Conservation (phyloP, 2,888 invertebrate species). For the Diarsia brunnea region DNA sequence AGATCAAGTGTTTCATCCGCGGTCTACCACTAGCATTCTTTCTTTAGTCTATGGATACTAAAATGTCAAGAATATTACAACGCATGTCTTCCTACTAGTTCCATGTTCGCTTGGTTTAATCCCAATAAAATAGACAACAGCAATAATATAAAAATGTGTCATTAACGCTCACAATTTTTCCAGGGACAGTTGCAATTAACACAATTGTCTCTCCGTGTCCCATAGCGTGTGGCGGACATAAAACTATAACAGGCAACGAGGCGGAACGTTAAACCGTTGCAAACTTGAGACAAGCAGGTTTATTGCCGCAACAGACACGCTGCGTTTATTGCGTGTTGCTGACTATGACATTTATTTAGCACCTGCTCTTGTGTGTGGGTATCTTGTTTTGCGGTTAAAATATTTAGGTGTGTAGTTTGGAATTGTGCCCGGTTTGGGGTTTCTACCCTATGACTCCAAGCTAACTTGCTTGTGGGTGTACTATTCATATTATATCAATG, state of each 20-base stretch:
- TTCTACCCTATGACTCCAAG: neutral
- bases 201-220: slow-evolving; percentile 61
- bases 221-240: slow-evolving; percentile 65
- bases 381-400: neutral
- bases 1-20: neutral
- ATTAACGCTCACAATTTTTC: slow-evolving; percentile 40
- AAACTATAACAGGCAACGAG: slow-evolving; percentile 70
- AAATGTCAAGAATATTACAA: neutral
- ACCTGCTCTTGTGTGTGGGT: slow-evolving; percentile 61
- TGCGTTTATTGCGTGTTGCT: slow-evolving; percentile 67
- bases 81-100: neutral
- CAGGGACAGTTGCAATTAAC: slow-evolving; percentile 59
- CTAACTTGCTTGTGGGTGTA: neutral
- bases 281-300: slow-evolving; percentile 71
- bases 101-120: neutral
- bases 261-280: slow-evolving; percentile 69
- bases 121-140: slow-evolving; percentile 22
- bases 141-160: slow-evolving; percentile 41
- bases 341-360: slow-evolving; percentile 67
- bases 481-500: too few relatives aligned
- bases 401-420: neutral
- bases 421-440: neutral
- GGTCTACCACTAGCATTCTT: neutral
- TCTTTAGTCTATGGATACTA: neutral
- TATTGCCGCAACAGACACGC: slow-evolving; percentile 74